Percentiles rank a stretch among this genome's conserved stretches.
Evolutionary conservation across 53 echinoderm and acorn worm species (phyloP).

Genomic region (Stichopus horrens): DNA sequence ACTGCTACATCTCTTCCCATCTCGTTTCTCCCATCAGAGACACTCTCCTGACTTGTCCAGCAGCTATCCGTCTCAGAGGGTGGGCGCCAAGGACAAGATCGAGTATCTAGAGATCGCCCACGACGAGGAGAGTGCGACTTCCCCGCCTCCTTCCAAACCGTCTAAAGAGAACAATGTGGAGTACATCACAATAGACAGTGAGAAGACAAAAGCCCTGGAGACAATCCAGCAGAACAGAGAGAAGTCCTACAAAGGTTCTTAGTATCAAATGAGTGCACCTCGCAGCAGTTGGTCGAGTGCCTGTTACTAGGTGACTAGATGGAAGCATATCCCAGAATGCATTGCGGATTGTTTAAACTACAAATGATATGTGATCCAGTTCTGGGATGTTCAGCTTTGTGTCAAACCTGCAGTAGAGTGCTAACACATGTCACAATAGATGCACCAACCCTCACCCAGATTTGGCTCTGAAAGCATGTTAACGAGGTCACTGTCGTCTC

Average conservation of each 20-base stretch:
- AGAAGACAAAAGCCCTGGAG: conserved; percentile 82
- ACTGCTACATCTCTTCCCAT: neutral
- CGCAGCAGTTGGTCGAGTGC: too few species aligned
- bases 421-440: too few species aligned
- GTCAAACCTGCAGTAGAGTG: too few species aligned
- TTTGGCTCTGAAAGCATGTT: too few species aligned
- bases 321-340: too few species aligned
- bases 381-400: too few species aligned
- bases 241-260: conserved; percentile 57
- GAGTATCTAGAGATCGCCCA: conserved; percentile 89
- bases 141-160: conserved; percentile 59
- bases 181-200: conserved; percentile 80
- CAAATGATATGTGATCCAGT: too few species aligned
- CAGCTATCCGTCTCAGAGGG: conserved; percentile 9
- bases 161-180: conserved; percentile 72
- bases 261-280: neutral
- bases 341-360: too few species aligned
- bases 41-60: conserved; percentile 6
- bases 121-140: conserved; percentile 54
- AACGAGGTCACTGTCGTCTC: too few species aligned
- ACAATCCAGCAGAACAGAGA: conserved; percentile 68
- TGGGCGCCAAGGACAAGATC: conserved; percentile 41
- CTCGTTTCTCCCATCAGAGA: neutral
- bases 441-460: too few species aligned
- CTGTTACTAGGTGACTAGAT: too few species aligned